Evolutionary conservation across 2,797 vertebrate genomes (phyloP).

Genomic region (Enteromius trimaculatus): DNA sequence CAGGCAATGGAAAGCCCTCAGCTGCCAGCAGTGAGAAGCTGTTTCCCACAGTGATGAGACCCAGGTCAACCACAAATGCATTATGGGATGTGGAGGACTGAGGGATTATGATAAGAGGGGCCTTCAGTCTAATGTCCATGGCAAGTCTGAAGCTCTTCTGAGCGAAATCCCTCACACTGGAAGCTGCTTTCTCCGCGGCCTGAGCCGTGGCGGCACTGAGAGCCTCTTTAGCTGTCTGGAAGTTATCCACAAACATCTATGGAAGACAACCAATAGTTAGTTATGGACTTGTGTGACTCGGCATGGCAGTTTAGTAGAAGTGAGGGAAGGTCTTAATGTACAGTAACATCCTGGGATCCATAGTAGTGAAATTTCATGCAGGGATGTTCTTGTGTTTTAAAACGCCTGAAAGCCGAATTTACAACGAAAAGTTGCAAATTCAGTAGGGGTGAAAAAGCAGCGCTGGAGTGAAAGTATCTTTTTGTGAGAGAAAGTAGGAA

Average conservation of each 20-base stretch:
- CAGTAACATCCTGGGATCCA: conserved; percentile 26
- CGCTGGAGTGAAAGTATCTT: neutral
- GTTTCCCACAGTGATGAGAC: conserved; percentile 87
- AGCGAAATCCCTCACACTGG: conserved; percentile 87
- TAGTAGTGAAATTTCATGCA: conserved; percentile 55
- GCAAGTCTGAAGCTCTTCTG: conserved; percentile 90
- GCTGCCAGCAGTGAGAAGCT: conserved; percentile 77
- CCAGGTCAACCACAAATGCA: conserved; percentile 89
- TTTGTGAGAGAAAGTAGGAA: conserved; percentile 38
- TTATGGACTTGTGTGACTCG: conserved; percentile 7
- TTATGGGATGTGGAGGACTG: conserved; percentile 87
- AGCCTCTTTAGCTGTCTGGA: conserved; percentile 88
- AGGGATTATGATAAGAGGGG: conserved; percentile 91
- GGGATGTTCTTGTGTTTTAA: conserved; percentile 36
- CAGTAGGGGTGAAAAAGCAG: conserved; percentile 32
- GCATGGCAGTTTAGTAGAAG: conserved; percentile 18
- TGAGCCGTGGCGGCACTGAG: conserved; percentile 88
- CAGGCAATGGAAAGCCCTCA: conserved; percentile 72
- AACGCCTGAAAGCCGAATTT: conserved; percentile 45
- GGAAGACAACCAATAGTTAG: conserved; percentile 25
- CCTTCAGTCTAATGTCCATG: conserved; percentile 87
- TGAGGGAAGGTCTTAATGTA: conserved; percentile 16
- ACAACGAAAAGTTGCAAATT: conserved; percentile 48
- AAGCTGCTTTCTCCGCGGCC: conserved; percentile 92
- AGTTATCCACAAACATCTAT: conserved; percentile 73